These are phyloP conservation scores for Pimephales promelas DNA, from an alignment of 2,113 vertebrate genomes.

Conservation along the genomic window DNA sequence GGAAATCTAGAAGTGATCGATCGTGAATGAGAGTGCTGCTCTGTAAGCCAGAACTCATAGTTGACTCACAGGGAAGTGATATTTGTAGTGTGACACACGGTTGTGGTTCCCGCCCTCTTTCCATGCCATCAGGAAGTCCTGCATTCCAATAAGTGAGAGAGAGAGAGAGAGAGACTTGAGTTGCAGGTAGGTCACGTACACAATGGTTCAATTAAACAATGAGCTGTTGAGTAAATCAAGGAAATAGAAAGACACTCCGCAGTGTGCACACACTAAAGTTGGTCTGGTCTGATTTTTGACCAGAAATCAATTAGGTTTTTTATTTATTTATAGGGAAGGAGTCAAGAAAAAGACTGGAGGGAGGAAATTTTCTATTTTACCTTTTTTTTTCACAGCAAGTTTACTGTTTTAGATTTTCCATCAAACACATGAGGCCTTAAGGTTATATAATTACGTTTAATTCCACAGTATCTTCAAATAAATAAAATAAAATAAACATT, in stretches of 20 bases:
- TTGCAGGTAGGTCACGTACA: neutral
- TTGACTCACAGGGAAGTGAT: neutral
- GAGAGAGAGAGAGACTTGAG: slow-evolving; percentile 5
- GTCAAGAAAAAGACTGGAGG: neutral
- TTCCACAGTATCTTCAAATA: neutral
- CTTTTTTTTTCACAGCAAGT: neutral
- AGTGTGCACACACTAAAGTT: neutral
- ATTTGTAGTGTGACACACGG: slow-evolving; percentile 22
- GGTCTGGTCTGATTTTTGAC: too few species aligned
- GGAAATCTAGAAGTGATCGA: neutral
- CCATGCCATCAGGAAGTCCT: slow-evolving; percentile 49
- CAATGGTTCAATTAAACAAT: slow-evolving; percentile 31
- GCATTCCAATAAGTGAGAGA: slow-evolving; percentile 29
- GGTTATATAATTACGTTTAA: neutral
- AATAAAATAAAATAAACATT: neutral
- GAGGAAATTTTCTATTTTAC: neutral
- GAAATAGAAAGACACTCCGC: neutral
- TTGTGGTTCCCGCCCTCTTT: slow-evolving; percentile 33
- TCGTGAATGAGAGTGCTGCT: neutral
- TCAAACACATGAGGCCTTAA: neutral
- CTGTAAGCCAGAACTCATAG: neutral
- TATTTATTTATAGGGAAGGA: neutral
- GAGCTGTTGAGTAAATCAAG: slow-evolving; percentile 7
- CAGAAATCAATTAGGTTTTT: neutral
- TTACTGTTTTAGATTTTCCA: neutral